Percentiles rank a stretch among this genome's conserved stretches.
Evolutionary conservation across 2,113 vertebrate species (phyloP).

Genomic region (Pteropus alecto): DNA sequence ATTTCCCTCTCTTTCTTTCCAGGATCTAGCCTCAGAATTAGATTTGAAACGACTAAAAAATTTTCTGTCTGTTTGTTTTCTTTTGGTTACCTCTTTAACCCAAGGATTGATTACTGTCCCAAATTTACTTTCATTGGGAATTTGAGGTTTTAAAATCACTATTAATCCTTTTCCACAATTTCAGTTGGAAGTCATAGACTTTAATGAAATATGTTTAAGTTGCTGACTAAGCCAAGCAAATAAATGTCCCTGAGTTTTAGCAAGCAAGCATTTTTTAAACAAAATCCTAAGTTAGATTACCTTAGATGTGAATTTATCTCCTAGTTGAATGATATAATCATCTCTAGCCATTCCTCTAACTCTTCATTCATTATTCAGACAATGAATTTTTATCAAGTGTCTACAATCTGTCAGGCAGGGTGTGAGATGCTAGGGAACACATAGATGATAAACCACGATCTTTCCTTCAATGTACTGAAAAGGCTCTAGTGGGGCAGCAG

Average conservation of each 20-base stretch:
- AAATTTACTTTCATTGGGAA: constrained; percentile 49
- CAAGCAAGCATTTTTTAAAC: constrained; percentile 25
- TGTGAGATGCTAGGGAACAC: background rate
- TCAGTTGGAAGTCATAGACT: constrained; percentile 35
- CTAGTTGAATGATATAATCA: background rate
- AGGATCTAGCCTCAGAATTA: constrained; percentile 13
- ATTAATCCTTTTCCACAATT: constrained; percentile 53
- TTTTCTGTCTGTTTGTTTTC: background rate
- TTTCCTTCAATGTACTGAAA: background rate
- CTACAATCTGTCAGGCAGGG: constrained; percentile 9
- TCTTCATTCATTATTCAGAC: constrained; percentile 40
- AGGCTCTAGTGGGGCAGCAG: background rate
- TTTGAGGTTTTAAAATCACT: constrained; percentile 46
- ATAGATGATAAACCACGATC: background rate
- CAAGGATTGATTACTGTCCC: background rate
- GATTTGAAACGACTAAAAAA: background rate
- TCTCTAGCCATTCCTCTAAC: constrained; percentile 18
- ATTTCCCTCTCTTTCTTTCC: constrained; percentile 35
- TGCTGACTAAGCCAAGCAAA: constrained; percentile 54
- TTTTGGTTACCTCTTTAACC: constrained; percentile 35
- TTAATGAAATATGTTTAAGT: constrained; percentile 58
- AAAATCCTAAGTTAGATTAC: constrained; percentile 47
- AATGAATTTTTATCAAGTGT: constrained; percentile 54
- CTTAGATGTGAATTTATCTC: constrained; percentile 36
- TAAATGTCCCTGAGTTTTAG: constrained; percentile 21